phyloP scores from a whole-genome alignment of 2,888 invertebrate species.

The Theretra japonica region DNA sequence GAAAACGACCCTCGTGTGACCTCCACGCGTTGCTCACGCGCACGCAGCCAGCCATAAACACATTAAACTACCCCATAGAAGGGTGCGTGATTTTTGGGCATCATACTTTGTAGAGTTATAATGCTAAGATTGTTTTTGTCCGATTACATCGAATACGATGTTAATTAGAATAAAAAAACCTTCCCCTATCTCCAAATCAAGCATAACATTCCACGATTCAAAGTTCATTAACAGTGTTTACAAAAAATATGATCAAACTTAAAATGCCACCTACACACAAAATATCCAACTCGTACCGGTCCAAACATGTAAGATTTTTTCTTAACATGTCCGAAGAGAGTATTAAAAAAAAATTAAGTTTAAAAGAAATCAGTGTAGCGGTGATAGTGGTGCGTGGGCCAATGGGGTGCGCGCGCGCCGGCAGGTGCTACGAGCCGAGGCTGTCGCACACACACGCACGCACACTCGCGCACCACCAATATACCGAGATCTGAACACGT shows the following conservation, averaged over 20 bases:
- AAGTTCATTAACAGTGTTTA: conserved; percentile 74
- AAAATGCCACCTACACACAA: conserved; percentile 82
- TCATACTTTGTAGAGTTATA: not conserved
- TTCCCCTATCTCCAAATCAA: conserved; percentile 22
- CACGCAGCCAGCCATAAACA: conserved; percentile 56
- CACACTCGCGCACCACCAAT: conserved; percentile 66
- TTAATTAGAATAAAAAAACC: not conserved
- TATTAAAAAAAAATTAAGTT: conserved; percentile 78
- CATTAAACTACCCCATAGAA: conserved; percentile 1
- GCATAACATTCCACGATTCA: conserved; percentile 24
- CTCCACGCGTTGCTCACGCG: conserved; percentile 57
- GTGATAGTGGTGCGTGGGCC: conserved; percentile 76
- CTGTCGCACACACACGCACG: conserved; percentile 72
- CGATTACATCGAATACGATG: not conserved
- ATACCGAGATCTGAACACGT: conserved; percentile 82
- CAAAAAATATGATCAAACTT: conserved; percentile 71
- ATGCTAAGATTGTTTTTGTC: too few species aligned
- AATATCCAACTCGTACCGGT: conserved; percentile 78
- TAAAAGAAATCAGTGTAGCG: conserved; percentile 84
- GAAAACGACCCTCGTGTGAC: conserved; percentile 46
- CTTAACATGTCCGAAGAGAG: conserved; percentile 75
- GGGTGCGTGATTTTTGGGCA: not conserved
- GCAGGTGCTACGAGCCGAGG: conserved; percentile 77
- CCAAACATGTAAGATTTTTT: conserved; percentile 82
- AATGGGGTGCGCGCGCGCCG: conserved; percentile 79